These are phyloP conservation scores for Metopia argyrocephala DNA, from an alignment of 2,888 invertebrate species.

Conservation along the genomic window DNA sequence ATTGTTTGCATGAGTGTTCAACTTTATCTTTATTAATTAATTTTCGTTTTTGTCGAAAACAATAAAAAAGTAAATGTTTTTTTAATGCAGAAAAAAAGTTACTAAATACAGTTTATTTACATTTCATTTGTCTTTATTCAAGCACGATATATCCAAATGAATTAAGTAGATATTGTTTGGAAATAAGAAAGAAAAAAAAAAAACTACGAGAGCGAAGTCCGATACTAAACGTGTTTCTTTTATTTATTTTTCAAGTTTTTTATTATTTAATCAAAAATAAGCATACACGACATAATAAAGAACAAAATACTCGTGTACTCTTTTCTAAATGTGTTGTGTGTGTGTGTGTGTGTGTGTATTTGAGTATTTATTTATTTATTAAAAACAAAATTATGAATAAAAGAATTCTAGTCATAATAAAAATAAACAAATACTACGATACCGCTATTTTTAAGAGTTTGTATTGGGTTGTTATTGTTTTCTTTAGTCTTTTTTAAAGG, in stretches of 20 bases:
- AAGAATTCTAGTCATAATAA: too few relatives aligned
- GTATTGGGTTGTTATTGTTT: slow-evolving; percentile 2
- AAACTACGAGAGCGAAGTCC: slow-evolving; percentile 43
- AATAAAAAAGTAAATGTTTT: neutral
- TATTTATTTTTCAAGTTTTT: neutral
- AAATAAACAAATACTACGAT: neutral
- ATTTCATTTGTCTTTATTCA: neutral
- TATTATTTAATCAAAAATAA: neutral
- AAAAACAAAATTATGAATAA: too few relatives aligned
- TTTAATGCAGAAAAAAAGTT: too few relatives aligned
- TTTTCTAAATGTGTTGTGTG: too few relatives aligned
- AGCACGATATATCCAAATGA: neutral
- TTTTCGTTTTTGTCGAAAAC: neutral
- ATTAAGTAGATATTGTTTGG: neutral
- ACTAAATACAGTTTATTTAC: slow-evolving; percentile 1
- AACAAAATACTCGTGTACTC: neutral
- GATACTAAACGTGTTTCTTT: slow-evolving; percentile 36
- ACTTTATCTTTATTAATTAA: neutral
- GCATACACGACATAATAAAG: neutral
- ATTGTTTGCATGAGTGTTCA: neutral
- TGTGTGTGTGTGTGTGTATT: neutral
- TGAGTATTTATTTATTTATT: neutral
- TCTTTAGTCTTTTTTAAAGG: slow-evolving; percentile 26
- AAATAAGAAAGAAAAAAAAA: slow-evolving; percentile 7
- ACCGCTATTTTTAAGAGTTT: neutral